Percentiles rank a stretch among this genome's conserved stretches.
Conservation (phyloP, 2,113 vertebrate species). For the Herpetotheres cachinnans region DNA sequence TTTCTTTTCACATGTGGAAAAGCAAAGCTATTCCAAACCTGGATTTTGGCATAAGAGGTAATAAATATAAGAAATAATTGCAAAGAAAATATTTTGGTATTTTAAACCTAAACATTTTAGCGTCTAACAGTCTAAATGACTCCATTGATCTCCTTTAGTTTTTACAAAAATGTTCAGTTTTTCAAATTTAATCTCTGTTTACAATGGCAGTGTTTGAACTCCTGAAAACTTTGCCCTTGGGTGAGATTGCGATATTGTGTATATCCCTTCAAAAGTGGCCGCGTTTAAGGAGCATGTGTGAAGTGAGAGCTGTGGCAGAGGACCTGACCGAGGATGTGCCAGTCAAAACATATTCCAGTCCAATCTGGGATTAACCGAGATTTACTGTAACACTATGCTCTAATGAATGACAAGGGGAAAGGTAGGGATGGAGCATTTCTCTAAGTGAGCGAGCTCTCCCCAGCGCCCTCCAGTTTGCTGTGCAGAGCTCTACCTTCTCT, state of each 20-base stretch:
- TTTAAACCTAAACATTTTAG: constrained; percentile 34
- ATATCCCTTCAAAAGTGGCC: neutral
- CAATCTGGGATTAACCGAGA: neutral
- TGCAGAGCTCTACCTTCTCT: neutral
- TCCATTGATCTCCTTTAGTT: neutral
- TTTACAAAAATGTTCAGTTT: neutral
- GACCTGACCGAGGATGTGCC: neutral
- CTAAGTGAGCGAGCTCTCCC: neutral
- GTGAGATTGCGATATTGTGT: neutral
- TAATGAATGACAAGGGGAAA: neutral
- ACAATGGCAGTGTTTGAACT: neutral
- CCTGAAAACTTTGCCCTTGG: constrained; percentile 15
- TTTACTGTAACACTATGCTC: neutral
- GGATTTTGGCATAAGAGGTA: neutral
- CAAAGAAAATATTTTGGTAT: constrained; percentile 27
- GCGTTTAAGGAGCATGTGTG: neutral
- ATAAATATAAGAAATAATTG: neutral
- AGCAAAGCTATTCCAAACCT: neutral
- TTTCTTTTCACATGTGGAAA: neutral
- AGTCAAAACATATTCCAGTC: neutral
- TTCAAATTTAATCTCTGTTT: constrained; percentile 31
- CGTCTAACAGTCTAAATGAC: neutral
- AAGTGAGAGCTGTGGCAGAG: neutral
- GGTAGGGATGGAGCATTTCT: neutral
- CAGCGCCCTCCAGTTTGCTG: neutral